Percentiles rank a stretch among this genome's conserved stretches.
These are phyloP conservation scores for Capitulum mitella DNA, from an alignment of 2,888 invertebrate species.

Conservation along the genomic window DNA sequence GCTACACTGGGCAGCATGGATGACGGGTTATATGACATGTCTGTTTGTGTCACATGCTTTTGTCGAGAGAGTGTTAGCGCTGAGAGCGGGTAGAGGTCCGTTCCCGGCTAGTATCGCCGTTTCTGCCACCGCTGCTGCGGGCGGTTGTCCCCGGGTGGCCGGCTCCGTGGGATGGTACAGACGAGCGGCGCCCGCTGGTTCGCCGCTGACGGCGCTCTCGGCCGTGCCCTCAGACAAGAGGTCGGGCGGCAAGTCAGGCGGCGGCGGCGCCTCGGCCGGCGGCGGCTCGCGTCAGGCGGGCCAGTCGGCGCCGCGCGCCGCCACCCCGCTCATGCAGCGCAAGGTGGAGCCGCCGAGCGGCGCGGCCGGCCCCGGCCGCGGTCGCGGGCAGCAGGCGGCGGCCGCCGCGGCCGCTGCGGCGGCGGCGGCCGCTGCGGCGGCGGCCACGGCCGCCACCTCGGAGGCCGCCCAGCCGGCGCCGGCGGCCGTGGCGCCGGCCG, in stretches of 20 bases:
- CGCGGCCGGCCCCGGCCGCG: background rate
- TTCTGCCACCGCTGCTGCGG: too few species aligned
- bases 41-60: too few species aligned
- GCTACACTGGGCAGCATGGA: too few species aligned
- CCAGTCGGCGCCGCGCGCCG: background rate
- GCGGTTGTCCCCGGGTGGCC: too few species aligned
- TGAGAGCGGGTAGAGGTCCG: too few species aligned
- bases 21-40: too few species aligned
- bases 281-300: background rate
- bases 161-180: too few species aligned
- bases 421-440: background rate
- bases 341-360: slow-evolving; percentile 14
- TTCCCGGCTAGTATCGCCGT: too few species aligned
- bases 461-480: too few species aligned
- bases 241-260: background rate
- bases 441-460: background rate
- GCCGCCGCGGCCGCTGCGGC: background rate
- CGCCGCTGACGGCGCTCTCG: too few species aligned
- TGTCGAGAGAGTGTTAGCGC: too few species aligned
- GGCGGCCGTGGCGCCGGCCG: background rate
- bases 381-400: background rate
- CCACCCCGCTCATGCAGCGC: slow-evolving; percentile 13
- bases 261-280: background rate
- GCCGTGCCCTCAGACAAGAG: slow-evolving; percentile 21
- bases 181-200: too few species aligned